phyloP scores from a whole-genome alignment of 2,113 vertebrate genomes.

The Tursiops truncatus region DNA sequence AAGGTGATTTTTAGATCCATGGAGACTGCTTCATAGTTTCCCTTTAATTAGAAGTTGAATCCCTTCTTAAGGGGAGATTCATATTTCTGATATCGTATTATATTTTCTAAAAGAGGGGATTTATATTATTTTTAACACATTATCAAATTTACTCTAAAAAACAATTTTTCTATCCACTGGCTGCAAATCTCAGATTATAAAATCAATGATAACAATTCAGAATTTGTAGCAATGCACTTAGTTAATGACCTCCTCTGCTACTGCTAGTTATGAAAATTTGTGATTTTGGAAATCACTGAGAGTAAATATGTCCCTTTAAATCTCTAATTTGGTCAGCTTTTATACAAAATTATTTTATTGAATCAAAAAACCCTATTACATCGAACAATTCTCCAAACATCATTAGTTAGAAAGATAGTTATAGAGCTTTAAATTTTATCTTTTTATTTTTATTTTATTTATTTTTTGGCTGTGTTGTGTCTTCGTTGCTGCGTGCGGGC shows the following conservation, averaged over 20 bases:
- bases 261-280: background rate
- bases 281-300: slow-evolving; percentile 20
- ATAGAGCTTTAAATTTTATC: background rate
- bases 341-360: background rate
- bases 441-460: too few species aligned
- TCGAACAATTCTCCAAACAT: background rate
- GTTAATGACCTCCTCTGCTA: slow-evolving; percentile 28
- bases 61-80: slow-evolving; percentile 38
- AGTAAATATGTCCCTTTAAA: background rate
- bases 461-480: too few species aligned
- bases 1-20: background rate
- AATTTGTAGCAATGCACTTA: slow-evolving; percentile 42
- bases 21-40: background rate
- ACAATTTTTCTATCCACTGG: background rate
- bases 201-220: slow-evolving; percentile 43
- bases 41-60: slow-evolving; percentile 38
- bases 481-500: too few species aligned
- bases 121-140: slow-evolving; percentile 46
- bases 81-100: slow-evolving; percentile 38
- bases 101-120: slow-evolving; percentile 35
- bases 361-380: background rate
- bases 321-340: slow-evolving; percentile 23
- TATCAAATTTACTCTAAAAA: slow-evolving; percentile 47
- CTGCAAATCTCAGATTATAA: slow-evolving; percentile 40
- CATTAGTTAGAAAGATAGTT: background rate